phyloP scores from a whole-genome alignment of 2,113 vertebrate genomes.

The Girardinichthys multiradiatus region DNA sequence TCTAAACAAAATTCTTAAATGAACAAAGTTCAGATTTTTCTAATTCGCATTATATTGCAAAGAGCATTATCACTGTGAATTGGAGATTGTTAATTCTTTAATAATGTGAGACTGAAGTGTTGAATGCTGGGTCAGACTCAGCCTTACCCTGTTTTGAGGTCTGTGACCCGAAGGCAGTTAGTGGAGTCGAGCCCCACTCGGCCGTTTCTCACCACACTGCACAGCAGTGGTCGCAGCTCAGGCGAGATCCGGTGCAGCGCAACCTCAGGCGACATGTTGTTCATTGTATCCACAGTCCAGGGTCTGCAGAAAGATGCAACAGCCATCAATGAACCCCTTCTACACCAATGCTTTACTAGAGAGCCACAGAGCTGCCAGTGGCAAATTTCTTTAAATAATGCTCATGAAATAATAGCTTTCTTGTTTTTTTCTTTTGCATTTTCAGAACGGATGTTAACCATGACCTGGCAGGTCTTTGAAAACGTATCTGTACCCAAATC shows the following conservation, averaged over 20 bases:
- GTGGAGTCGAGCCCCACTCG: constrained; percentile 96
- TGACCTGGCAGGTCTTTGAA: no score
- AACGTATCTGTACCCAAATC: no score
- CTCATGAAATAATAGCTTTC: not conserved
- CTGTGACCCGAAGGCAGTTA: constrained; percentile 94
- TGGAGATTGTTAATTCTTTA: not conserved
- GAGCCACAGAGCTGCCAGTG: not conserved
- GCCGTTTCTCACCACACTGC: constrained; percentile 93
- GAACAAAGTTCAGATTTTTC: not conserved
- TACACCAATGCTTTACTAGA: not conserved
- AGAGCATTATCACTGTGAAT: no score
- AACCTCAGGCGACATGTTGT: constrained; percentile 93
- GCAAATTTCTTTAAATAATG: no score
- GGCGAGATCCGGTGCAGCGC: constrained; percentile 94
- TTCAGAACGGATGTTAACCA: not conserved
- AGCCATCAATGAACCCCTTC: not conserved
- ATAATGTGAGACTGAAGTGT: not conserved
- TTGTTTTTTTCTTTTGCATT: not conserved
- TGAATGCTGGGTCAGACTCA: not conserved
- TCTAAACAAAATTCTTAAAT: not conserved
- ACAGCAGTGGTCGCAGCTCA: constrained; percentile 90
- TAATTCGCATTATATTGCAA: not conserved
- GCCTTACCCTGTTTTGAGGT: constrained; percentile 95
- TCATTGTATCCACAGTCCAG: constrained; percentile 61
- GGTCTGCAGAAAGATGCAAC: constrained; percentile 22